Evolutionary conservation across 2,797 vertebrate genomes (phyloP), one percentile per base, ranked within the genome.

Genomic region (Alfaro cultratus): DNA sequence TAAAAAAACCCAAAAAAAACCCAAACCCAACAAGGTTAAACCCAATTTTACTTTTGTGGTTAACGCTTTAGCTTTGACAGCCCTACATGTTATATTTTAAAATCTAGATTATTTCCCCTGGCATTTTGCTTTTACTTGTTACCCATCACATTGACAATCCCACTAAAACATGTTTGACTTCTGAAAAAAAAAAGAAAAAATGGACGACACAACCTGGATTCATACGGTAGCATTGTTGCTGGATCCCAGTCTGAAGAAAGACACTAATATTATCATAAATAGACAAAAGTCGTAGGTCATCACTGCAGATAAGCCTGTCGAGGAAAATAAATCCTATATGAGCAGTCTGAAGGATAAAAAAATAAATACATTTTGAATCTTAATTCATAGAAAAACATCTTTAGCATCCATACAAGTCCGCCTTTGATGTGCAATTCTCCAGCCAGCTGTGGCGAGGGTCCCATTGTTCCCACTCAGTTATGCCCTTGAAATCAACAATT

Each of bases 401-500:
- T 46, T 53, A 55, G 62, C n/a, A 39, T 26, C 13, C 45, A 60
- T 1, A 57, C 10, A 45, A 47, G 43, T 82, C 45, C 5, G 13
- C 6, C 45, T 36, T 41, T 74, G 82, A 87, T 64, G 70, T 36
- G 72, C 47, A 80, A 75, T 77, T 83, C 74, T 81, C 46, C 21
- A 75, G 84, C 82, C 87, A 82, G 83, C 83, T 82, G 81, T 77
- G 80, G 23, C 81, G 62, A 74, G 49, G 11, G 34, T 73, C 74
- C 43, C 76, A 86, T 85, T 89, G 82, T 79, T 90, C 53, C 82
- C 83, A 53, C 55, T 21, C 43, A 86, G 83, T 76, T 43, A 64
- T 55, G 75, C 76, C 88, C 90, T 88, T 92, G 84, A 84, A 80
- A 88, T 62, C 71, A 0, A 73, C 77, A 83, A 77, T 78, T 75